A percentile compares a stretch with the other conserved stretches of the same genome.
phyloP scores from a whole-genome alignment of 2,888 invertebrate species.

The Macropis europaea region DNA sequence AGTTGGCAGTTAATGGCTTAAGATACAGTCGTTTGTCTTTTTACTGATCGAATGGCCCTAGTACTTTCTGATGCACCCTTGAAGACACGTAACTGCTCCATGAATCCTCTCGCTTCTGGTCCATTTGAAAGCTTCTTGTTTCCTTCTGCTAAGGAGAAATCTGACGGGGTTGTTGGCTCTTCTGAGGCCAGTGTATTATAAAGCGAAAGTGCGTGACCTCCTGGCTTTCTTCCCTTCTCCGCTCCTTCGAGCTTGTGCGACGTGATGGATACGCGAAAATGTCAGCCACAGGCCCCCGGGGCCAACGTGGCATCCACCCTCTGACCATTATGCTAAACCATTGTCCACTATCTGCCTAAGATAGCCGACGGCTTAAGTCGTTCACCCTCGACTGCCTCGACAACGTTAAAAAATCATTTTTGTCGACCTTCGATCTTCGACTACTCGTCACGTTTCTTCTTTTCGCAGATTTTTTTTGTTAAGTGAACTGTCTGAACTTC shows the following conservation, averaged over 20 bases:
- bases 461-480: no score
- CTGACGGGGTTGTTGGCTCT: no score
- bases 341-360: constrained; percentile 79
- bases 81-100: no score
- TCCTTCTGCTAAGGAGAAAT: constrained; percentile 2
- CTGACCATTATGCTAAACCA: constrained; percentile 79
- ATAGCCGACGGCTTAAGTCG: constrained; percentile 70
- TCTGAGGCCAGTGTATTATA: constrained; percentile 68
- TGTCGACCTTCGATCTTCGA: constrained; percentile 15
- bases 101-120: no score
- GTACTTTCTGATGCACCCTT: no score
- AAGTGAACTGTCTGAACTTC: no score
- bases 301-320: constrained; percentile 69
- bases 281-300: constrained; percentile 76
- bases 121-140: no score
- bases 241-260: constrained; percentile 36
- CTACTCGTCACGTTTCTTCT: no score
- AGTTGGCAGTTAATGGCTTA: no score
- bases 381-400: constrained; percentile 60
- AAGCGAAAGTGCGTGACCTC: constrained; percentile 74
- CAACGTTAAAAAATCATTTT: constrained; percentile 78
- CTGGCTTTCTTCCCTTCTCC: constrained; percentile 63
- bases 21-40: no score
- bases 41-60: no score
- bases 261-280: constrained; percentile 78